A percentile compares a stretch with the other conserved stretches of the same genome.
Evolutionary conservation across 2,888 invertebrate species (phyloP).

Genomic region (Panzeria rudis): DNA sequence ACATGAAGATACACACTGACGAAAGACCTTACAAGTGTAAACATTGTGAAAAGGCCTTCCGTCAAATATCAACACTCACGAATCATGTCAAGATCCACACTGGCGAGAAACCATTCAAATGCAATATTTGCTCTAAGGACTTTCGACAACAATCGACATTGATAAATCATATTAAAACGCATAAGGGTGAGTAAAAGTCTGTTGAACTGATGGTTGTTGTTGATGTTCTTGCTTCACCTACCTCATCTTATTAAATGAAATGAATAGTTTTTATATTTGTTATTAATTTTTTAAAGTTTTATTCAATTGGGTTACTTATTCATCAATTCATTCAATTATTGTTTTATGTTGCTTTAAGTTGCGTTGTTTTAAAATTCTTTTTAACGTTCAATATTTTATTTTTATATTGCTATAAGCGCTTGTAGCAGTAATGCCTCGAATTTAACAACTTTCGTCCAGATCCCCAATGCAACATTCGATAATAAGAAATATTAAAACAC

Average conservation of each 20-base stretch:
- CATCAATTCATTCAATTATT: conserved; percentile 7
- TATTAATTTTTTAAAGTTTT: conserved; percentile 22
- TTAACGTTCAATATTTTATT: conserved; percentile 3
- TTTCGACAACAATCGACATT: conserved; percentile 81
- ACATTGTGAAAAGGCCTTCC: conserved; percentile 81
- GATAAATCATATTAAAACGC: conserved; percentile 81
- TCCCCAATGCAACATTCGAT: no score
- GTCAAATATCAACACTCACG: conserved; percentile 81
- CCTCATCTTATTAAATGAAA: conserved; percentile 53
- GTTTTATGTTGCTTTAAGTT: neutral
- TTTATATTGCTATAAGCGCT: conserved; percentile 29
- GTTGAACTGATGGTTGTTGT: conserved; percentile 68
- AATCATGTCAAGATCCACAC: conserved; percentile 81
- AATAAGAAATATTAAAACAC: neutral
- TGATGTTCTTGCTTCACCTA: conserved; percentile 51
- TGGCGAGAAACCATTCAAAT: conserved; percentile 81
- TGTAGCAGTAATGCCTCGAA: neutral
- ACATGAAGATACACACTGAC: conserved; percentile 81
- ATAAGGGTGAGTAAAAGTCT: conserved; percentile 79
- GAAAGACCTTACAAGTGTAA: conserved; percentile 81
- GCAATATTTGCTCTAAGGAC: conserved; percentile 81
- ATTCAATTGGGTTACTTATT: neutral
- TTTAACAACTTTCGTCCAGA: conserved; percentile 5
- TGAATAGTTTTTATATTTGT: conserved; percentile 34
- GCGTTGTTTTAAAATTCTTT: conserved; percentile 2